Base-by-base conservation (phyloP, 2,113 vertebrate genomes). In the Cryptotis parvus region DNA sequence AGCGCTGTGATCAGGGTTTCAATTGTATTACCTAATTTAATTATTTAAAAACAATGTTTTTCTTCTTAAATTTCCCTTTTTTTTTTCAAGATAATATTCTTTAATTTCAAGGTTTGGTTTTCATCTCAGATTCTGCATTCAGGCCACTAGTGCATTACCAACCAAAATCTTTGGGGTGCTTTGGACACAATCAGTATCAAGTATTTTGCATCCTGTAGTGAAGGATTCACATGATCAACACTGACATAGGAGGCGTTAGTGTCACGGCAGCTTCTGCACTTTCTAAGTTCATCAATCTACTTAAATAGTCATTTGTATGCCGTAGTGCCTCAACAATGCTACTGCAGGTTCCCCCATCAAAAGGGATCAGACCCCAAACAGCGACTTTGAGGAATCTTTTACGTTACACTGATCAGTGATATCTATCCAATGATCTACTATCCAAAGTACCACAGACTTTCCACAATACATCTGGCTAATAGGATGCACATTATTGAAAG, bases 401-500 rank as follows among this genome's bases (percentile, higher is more conserved):
- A 14, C 73, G 74, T 90, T 76, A 26, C 33, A 68, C 90, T 88
- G 70, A 66, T 7, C 87, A 70, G 41, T 87, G 80, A 68, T 61
- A 75, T 77, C 83, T 79, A 82, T 26, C 31, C 87, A 89, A 65
- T 72, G 89, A 61, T 49, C 49, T 31, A 65, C 12, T n/a, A n/a
- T n/a, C n/a, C n/a, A n/a, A 1, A 79, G 80, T 29, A 45, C 73
- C 90, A 94, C 84, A 49, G 72, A 87, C 58, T 41, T 84, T 65
- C n/a, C 24, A 89, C n/a, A 52, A 87, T 45, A 82, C 74, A 82
- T 68, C 79, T 65, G 89, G 73, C 29, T 61, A 93, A 84, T 74
- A 55, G 76, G 87, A 90, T 74, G 68, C 75, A 95, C 61, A 18
- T 58, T 70, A 87, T 89, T 61, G 66, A 55, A 77, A 93, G 96